These are phyloP conservation scores for Polypedilum vanderplanki DNA, from an alignment of 1,140 invertebrate genomes.

Conservation along the genomic window DNA sequence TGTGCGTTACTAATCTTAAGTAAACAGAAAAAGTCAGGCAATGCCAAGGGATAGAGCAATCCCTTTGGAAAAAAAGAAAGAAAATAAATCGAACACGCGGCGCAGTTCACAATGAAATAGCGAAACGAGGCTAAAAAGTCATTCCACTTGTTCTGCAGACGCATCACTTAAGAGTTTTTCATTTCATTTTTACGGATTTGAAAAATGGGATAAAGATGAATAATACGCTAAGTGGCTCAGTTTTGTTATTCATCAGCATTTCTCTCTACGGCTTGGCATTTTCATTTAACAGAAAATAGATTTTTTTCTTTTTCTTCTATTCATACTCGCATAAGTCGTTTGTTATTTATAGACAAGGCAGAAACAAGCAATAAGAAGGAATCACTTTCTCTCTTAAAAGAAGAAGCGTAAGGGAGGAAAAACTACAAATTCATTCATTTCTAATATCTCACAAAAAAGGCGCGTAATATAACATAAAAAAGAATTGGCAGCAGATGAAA, in stretches of 20 bases:
- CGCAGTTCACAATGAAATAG: no score
- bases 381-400: no score
- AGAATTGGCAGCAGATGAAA: background rate
- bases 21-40: background rate
- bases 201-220: constrained; percentile 21
- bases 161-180: constrained; percentile 17
- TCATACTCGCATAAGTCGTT: background rate
- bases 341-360: constrained; percentile 18
- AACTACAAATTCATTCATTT: constrained; percentile 19
- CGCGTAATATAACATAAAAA: constrained; percentile 2
- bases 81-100: no score
- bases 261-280: constrained; percentile 16
- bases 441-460: constrained; percentile 13
- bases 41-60: background rate
- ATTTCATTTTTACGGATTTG: background rate
- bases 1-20: background rate
- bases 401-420: background rate
- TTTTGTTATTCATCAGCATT: constrained; percentile 26
- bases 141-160: constrained; percentile 10
- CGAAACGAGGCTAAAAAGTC: background rate
- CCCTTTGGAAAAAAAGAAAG: background rate
- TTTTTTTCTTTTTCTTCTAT: background rate
- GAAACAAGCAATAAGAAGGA: background rate
- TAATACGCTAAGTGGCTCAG: constrained; percentile 26
- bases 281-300: background rate